Percentiles rank a stretch among this genome's conserved stretches.
Conservation (phyloP, 2,113 vertebrate genomes). For the Callorhinus ursinus region DNA sequence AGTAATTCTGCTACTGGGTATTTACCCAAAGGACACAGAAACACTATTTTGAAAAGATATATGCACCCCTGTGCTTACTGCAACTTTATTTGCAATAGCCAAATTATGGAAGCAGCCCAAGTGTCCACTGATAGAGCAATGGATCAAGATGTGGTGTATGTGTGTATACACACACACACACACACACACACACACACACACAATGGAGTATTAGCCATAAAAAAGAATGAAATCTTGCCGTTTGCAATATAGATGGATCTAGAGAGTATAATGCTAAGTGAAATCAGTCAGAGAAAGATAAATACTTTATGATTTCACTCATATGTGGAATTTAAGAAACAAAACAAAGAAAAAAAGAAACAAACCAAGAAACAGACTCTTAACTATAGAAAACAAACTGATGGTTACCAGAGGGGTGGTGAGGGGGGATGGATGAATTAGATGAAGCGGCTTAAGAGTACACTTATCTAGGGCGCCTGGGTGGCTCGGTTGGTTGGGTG, state of each 20-base stretch:
- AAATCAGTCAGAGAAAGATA: not conserved
- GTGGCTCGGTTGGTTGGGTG: too few species aligned
- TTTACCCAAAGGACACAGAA: not conserved
- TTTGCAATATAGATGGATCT: not conserved
- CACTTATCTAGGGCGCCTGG: too few species aligned
- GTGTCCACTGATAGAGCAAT: not conserved
- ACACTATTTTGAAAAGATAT: not conserved
- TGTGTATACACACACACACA: too few species aligned
- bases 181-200: too few species aligned
- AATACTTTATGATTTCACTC: not conserved
- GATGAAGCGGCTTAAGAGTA: not conserved
- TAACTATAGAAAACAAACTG: not conserved
- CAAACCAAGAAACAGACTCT: not conserved
- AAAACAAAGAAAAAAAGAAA: not conserved
- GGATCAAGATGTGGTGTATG: not conserved
- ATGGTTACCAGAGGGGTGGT: not conserved
- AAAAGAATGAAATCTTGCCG: not conserved
- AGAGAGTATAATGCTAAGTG: not conserved
- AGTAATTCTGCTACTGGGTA: not conserved
- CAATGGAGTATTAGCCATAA: not conserved
- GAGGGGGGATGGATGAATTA: not conserved
- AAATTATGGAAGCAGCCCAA: not conserved
- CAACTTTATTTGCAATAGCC: not conserved
- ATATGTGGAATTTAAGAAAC: not conserved
- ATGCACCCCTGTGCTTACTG: not conserved